Base-by-base conservation (phyloP, 2,888 invertebrate genomes). In the Dascillus cervinus region DNA sequence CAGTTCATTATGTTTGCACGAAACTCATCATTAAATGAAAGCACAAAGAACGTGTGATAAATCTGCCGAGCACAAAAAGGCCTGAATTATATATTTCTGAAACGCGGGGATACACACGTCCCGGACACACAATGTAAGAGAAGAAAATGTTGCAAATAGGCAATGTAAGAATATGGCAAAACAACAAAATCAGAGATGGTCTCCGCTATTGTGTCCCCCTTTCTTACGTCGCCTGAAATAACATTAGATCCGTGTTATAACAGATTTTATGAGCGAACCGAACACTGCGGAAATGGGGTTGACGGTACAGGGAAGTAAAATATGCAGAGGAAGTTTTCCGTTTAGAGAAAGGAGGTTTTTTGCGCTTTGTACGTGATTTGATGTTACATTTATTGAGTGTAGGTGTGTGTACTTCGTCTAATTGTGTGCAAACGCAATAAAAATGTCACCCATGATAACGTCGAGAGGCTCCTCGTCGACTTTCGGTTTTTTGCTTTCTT, bases 231-330 rank as follows among this genome's bases (percentile, higher is more conserved):
- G 31, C 37, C 37, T 24, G 29, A 32, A 41, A 41, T 45, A 37
- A 35, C 41, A 45, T 45, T 43, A 44, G 40, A 46, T 44, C 36
- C 37, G 33, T 36, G 35, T 47, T 43, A 47, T 42, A 47, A 47
- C 38, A 37, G 37, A 39, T 41, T 41, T 41, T 41, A 39, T 41
- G 36, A 35, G 39, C 35, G 14, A 29, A 32, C 37, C 27, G 31
- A 33, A 38, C 36, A 30, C 23, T 22, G 24, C 27, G 39, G 32
- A 39, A 32, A 34, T 28, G 32, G 39, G 34, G 38, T 34, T 34
- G 34, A 34, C 31, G 34, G 30, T 31, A 22, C 30, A 34, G 37
- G 30, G 30, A 29, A 32, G 32, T 37, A 37, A 37, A 37, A 37
- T 37, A 37, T 37, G 37, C 37, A 37, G 34, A 30, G 38, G 31